Percentiles rank a stretch among this genome's conserved stretches.
Evolutionary conservation across 2,113 vertebrate species (phyloP).

Genomic region (Apeltes quadracus): DNA sequence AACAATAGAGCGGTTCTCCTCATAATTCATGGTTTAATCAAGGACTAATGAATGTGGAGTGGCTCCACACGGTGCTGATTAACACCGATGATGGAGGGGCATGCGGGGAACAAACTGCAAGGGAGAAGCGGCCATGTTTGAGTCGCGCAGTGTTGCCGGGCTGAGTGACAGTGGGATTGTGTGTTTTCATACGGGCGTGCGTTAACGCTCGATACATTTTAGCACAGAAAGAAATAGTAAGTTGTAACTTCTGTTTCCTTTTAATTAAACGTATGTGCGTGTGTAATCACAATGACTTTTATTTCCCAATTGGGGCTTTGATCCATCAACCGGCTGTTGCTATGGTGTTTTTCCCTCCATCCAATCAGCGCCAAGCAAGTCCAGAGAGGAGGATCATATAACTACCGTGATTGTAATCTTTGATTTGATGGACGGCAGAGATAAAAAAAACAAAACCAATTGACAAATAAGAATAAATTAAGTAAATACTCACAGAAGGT

Average conservation of each 20-base stretch:
- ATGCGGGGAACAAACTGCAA: conserved; percentile 47
- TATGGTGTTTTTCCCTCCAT: conserved; percentile 52
- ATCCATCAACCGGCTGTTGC: conserved; percentile 76
- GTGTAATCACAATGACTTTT: conserved; percentile 66
- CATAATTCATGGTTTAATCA: conserved; percentile 75
- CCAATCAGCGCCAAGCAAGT: conserved; percentile 50
- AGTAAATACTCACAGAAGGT: background rate
- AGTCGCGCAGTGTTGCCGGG: conserved; percentile 36
- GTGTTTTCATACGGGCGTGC: background rate
- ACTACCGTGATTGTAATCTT: conserved; percentile 19
- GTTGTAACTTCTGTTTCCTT: conserved; percentile 40
- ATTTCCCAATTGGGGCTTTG: conserved; percentile 68
- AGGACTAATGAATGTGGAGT: conserved; percentile 73
- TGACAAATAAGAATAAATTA: background rate
- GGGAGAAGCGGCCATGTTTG: conserved; percentile 52
- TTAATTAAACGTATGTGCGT: conserved; percentile 51
- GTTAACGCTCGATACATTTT: conserved; percentile 7
- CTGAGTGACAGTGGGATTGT: conserved; percentile 34
- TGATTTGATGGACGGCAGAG: conserved; percentile 14
- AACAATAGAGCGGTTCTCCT: conserved; percentile 62
- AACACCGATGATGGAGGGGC: conserved; percentile 64
- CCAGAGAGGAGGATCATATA: conserved; percentile 35
- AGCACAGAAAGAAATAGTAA: conserved; percentile 35
- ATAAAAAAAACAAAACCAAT: background rate
- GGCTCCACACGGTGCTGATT: conserved; percentile 75